Conservation (phyloP, 1,140 invertebrate species). For the Tetramorium simillimum region DNA sequence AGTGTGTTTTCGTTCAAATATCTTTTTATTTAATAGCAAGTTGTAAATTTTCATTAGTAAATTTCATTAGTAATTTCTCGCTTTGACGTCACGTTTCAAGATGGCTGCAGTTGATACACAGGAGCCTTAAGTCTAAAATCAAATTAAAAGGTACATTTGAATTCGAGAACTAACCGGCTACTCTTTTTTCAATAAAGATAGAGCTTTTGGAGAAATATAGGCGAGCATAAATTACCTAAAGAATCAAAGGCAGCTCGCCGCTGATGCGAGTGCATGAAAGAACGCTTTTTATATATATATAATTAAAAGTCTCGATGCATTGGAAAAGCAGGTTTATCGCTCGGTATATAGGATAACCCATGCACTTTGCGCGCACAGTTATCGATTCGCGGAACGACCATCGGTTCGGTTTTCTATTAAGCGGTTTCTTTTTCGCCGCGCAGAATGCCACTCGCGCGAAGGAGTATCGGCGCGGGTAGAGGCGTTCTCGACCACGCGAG, state of each 20-base stretch:
- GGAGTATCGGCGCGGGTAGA: neutral
- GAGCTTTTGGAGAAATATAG: neutral
- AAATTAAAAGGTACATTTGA: neutral
- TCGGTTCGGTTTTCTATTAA: slow-evolving; percentile 27
- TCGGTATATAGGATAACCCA: slow-evolving; percentile 6
- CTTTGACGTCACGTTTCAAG: too few relatives aligned
- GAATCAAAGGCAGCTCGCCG: neutral
- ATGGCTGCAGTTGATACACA: too few relatives aligned
- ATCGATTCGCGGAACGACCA: slow-evolving; percentile 16
- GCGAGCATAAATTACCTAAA: neutral
- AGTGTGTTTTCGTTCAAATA: too few relatives aligned
- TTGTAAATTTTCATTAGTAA: too few relatives aligned
- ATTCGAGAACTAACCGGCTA: neutral
- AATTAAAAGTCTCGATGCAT: slow-evolving; percentile 14
- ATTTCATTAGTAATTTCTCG: too few relatives aligned
- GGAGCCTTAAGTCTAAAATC: neutral
- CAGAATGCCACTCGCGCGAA: neutral
- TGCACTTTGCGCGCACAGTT: neutral
- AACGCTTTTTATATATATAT: neutral
- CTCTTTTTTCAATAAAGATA: neutral
- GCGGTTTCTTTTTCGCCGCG: neutral
- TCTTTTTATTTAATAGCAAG: too few relatives aligned
- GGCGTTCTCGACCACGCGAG: neutral
- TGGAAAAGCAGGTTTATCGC: slow-evolving; percentile 38
- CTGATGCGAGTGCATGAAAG: neutral